Evolutionary conservation across 2,888 invertebrate genomes (phyloP).

Genomic region (Andricus curvator): DNA sequence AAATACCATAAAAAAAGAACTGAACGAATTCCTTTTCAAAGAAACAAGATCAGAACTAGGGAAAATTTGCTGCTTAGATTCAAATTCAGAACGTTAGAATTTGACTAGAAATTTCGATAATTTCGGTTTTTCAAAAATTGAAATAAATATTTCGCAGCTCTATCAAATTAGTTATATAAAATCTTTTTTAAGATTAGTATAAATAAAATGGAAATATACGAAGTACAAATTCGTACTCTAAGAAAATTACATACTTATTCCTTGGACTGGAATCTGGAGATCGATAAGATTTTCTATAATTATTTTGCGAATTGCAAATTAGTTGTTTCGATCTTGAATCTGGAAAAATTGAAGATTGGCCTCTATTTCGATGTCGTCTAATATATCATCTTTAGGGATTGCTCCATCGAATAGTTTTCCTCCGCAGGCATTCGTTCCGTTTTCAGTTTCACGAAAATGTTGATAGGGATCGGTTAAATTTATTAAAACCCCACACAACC

Average conservation of each 20-base stretch:
- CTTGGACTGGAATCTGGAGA: background rate
- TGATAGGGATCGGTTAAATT: slow-evolving; percentile 57
- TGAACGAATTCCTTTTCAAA: background rate
- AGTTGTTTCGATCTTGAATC: background rate
- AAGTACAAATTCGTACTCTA: too few species aligned
- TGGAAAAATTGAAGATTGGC: background rate
- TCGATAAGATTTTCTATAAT: background rate
- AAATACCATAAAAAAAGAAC: background rate
- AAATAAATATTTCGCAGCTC: too few species aligned
- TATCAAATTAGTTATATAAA: too few species aligned
- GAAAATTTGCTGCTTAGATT: background rate
- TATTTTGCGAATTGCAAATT: background rate
- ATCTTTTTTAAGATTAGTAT: too few species aligned
- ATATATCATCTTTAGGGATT: slow-evolving; percentile 20
- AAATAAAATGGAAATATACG: too few species aligned
- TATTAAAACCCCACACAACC: slow-evolving; percentile 63
- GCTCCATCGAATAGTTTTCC: slow-evolving; percentile 60
- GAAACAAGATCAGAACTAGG: background rate
- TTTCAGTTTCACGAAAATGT: slow-evolving; percentile 55
- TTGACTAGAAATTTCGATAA: background rate
- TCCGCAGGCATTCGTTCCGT: slow-evolving; percentile 50
- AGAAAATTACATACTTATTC: background rate
- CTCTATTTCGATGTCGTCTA: background rate
- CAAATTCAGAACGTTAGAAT: background rate
- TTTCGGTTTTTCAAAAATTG: background rate